Conservation (phyloP, 2,113 vertebrate genomes). For the Sphyrna mokarran region DNA sequence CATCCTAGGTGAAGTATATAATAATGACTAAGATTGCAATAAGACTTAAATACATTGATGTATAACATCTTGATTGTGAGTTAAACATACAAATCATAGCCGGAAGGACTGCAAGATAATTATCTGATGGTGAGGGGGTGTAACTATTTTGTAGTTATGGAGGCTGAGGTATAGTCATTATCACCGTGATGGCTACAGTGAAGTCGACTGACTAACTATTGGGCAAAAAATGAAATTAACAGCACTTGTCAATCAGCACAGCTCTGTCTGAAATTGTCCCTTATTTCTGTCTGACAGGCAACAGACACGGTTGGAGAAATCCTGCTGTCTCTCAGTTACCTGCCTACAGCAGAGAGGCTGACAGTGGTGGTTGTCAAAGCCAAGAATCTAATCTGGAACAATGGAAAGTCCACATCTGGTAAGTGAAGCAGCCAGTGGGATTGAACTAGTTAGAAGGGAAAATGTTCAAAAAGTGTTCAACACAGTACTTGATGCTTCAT, state of each 20-base stretch:
- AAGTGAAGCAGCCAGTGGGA: conserved; percentile 39
- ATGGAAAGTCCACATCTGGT: conserved; percentile 81
- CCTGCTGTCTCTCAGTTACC: conserved; percentile 88
- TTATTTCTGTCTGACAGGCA: conserved; percentile 53
- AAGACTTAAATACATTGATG: neutral
- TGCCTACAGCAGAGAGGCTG: conserved; percentile 91
- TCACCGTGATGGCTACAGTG: neutral
- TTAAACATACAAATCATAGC: neutral
- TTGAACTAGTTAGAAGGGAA: neutral
- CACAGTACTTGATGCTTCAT: neutral
- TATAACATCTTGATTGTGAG: neutral
- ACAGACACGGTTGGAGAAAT: conserved; percentile 88
- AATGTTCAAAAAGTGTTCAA: neutral
- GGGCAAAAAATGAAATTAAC: neutral
- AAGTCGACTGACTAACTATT: neutral
- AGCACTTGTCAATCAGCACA: neutral
- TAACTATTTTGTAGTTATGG: neutral
- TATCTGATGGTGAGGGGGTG: neutral
- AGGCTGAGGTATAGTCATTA: neutral
- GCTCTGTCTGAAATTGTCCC: neutral
- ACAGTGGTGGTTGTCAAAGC: conserved; percentile 95
- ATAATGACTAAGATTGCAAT: neutral
- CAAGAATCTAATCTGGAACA: conserved; percentile 87
- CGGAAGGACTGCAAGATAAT: neutral
- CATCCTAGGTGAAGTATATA: neutral